phyloP scores from a whole-genome alignment of 2,888 invertebrate genomes.

The Prosapia bicincta region DNA sequence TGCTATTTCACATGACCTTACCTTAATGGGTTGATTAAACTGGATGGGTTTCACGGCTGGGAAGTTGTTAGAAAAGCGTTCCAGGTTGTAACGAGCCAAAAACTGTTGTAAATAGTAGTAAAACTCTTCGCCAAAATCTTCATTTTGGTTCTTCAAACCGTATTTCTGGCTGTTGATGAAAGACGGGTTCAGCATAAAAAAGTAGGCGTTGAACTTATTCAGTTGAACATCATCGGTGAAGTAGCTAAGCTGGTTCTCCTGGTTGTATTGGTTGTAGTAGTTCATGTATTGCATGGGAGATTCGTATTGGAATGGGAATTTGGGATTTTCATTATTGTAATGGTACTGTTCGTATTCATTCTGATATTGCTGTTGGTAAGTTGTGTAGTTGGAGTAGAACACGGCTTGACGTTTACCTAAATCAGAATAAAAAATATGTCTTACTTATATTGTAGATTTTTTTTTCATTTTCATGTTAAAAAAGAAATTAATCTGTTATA shows the following conservation, averaged over 20 bases:
- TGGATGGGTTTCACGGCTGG: slow-evolving; percentile 50
- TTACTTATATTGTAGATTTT: too few species aligned
- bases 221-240: slow-evolving; percentile 69
- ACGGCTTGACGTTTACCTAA: slow-evolving; percentile 20
- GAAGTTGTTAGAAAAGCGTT: slow-evolving; percentile 52
- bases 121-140: slow-evolving; percentile 34
- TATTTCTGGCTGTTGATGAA: slow-evolving; percentile 33
- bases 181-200: slow-evolving; percentile 58
- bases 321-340: slow-evolving; percentile 21
- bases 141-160: slow-evolving; percentile 26
- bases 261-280: slow-evolving; percentile 41
- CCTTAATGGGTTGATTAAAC: slow-evolving; percentile 45
- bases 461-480: too few species aligned
- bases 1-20: too few species aligned
- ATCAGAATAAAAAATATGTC: too few species aligned
- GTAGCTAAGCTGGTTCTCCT: slow-evolving; percentile 60
- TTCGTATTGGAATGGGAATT: slow-evolving; percentile 13
- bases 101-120: slow-evolving; percentile 64
- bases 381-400: slow-evolving; percentile 34
- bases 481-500: too few species aligned
- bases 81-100: slow-evolving; percentile 56
- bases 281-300: background rate
- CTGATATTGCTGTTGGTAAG: slow-evolving; percentile 23
- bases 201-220: slow-evolving; percentile 56
- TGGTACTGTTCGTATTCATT: slow-evolving; percentile 19